Percentiles rank a stretch among this genome's conserved stretches.
Evolutionary conservation across 1,140 invertebrate species (phyloP).

Genomic region (Papilio xuthus): DNA sequence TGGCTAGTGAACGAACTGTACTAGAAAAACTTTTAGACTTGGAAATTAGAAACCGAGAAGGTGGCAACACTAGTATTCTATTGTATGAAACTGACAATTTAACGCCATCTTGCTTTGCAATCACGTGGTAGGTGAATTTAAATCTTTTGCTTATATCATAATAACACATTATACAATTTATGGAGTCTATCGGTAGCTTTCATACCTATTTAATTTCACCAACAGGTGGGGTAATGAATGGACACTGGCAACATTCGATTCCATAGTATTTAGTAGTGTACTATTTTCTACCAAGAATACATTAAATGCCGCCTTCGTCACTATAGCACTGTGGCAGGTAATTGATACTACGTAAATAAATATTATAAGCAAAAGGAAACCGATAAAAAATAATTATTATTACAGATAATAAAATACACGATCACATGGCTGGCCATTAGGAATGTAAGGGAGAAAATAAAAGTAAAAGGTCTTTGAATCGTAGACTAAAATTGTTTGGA

Average conservation of each 20-base stretch:
- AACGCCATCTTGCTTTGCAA: constrained; percentile 63
- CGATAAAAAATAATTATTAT: constrained; percentile 36
- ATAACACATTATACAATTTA: not conserved
- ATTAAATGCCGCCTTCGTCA: constrained; percentile 56
- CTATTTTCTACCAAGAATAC: constrained; percentile 49
- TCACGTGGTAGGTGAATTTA: constrained; percentile 61
- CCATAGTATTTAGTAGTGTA: constrained; percentile 61
- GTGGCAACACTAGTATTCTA: constrained; percentile 65
- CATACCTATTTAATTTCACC: constrained; percentile 14
- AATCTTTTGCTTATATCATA: not conserved
- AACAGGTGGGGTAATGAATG: constrained; percentile 73
- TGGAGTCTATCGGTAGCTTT: not conserved
- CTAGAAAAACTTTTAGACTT: constrained; percentile 64
- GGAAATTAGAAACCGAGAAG: constrained; percentile 61
- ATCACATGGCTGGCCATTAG: constrained; percentile 49
- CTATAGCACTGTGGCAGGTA: constrained; percentile 63
- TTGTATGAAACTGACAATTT: constrained; percentile 59
- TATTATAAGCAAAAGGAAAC: not conserved
- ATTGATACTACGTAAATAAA: not conserved
- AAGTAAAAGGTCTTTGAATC: constrained; percentile 43
- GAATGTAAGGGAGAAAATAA: constrained; percentile 55
- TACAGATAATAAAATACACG: constrained; percentile 49
- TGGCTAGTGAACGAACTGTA: constrained; percentile 65
- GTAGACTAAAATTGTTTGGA: not conserved
- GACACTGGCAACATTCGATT: constrained; percentile 66